These are phyloP conservation scores for Gorsachius goisagi DNA, from an alignment of 2,113 vertebrate genomes.

Conservation along the genomic window DNA sequence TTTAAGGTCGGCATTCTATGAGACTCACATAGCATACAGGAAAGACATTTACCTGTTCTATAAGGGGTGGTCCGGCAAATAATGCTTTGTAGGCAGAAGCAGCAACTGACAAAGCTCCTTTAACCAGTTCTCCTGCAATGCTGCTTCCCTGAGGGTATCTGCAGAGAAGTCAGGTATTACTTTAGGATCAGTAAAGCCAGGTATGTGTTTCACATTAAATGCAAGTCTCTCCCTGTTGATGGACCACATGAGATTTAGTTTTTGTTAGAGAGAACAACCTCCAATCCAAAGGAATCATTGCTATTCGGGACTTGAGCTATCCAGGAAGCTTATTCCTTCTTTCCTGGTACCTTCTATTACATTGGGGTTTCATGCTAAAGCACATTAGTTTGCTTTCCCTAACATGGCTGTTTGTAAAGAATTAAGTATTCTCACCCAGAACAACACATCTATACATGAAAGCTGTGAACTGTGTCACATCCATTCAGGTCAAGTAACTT, in stretches of 20 bases:
- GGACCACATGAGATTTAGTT: background rate
- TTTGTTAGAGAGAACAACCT: background rate
- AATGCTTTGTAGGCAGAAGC: conserved; percentile 97
- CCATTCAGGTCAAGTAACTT: background rate
- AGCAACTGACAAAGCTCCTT: conserved; percentile 95
- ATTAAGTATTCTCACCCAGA: background rate
- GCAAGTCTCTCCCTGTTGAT: background rate
- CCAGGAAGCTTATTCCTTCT: background rate
- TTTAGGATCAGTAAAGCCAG: background rate
- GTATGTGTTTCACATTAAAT: background rate
- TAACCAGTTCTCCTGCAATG: conserved; percentile 92
- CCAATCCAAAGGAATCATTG: background rate
- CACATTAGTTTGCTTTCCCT: background rate
- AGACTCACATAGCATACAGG: background rate
- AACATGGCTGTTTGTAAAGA: background rate
- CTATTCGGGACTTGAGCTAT: background rate
- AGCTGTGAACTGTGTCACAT: background rate
- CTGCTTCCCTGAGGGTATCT: conserved; percentile 77
- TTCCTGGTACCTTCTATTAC: background rate
- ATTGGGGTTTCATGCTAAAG: background rate
- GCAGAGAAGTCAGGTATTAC: background rate
- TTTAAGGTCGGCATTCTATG: background rate
- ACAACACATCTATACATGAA: background rate
- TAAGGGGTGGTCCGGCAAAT: conserved; percentile 88
- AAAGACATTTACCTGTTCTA: conserved; percentile 79